phyloP scores from a whole-genome alignment of 2,888 invertebrate species.

The Brenthis daphne region DNA sequence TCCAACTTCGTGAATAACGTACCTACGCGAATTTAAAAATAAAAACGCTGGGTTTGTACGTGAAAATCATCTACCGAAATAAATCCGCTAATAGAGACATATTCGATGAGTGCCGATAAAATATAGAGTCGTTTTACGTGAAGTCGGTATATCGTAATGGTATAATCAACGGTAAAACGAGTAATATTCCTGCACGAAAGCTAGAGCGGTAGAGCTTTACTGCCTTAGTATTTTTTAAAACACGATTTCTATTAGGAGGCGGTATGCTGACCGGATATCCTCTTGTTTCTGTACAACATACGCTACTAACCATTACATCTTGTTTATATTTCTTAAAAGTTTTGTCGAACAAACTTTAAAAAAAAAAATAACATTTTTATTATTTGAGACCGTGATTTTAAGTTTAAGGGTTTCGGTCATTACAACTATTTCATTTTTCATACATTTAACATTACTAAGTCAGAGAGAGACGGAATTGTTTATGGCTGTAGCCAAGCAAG shows the following conservation, averaged over 20 bases:
- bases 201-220: too few relatives aligned
- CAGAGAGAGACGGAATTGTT: conserved; percentile 43
- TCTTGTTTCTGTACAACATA: conserved; percentile 64
- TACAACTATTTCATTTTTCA: conserved; percentile 26
- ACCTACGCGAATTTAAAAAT: conserved; percentile 64
- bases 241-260: conserved; percentile 28
- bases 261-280: conserved; percentile 59
- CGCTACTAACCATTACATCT: conserved; percentile 61
- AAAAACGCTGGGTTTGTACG: conserved; percentile 45
- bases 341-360: too few relatives aligned
- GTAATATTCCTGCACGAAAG: not conserved
- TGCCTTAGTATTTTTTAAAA: not conserved
- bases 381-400: not conserved
- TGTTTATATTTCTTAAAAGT: conserved; percentile 53
- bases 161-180: not conserved
- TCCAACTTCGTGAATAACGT: conserved; percentile 42
- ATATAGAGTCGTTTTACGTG: not conserved
- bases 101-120: conserved; percentile 42
- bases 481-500: conserved; percentile 59
- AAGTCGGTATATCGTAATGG: not conserved
- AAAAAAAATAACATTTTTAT: not conserved
- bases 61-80: conserved; percentile 48
- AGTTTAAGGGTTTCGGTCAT: conserved; percentile 23
- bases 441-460: conserved; percentile 20
- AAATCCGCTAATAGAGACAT: conserved; percentile 56